A percentile compares a stretch with the other conserved stretches of the same genome.
Conservation (phyloP, 2,797 vertebrate species). For the Acrossocheilus wenchowensis region DNA sequence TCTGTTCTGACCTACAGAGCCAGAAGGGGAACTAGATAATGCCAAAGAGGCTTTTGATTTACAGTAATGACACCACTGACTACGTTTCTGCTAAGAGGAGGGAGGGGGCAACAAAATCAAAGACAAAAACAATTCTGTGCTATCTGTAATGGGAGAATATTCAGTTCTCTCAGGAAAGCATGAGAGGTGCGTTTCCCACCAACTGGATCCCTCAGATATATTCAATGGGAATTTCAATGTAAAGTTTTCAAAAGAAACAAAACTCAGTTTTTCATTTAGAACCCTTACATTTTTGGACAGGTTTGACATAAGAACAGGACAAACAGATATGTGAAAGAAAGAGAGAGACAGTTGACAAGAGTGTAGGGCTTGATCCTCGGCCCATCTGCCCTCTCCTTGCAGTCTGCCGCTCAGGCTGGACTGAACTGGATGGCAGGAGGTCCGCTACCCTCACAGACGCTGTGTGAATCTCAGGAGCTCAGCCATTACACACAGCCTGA, state of each 20-base stretch:
- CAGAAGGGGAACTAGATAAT: constrained; percentile 92
- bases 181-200: constrained; percentile 40
- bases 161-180: constrained; percentile 35
- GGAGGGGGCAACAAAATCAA: constrained; percentile 41
- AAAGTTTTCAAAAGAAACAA: background rate
- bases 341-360: constrained; percentile 53
- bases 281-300: background rate
- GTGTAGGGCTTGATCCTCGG: constrained; percentile 70
- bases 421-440: constrained; percentile 57
- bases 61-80: constrained; percentile 81
- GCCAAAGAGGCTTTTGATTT: constrained; percentile 91
- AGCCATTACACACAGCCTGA: constrained; percentile 37
- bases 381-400: constrained; percentile 75
- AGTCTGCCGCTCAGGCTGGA: constrained; percentile 60
- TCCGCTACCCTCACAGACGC: constrained; percentile 66
- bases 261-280: background rate
- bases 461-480: constrained; percentile 44
- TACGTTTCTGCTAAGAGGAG: constrained; percentile 45
- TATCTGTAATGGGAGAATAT: constrained; percentile 29
- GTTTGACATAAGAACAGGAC: background rate
- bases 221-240: background rate
- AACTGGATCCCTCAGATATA: background rate
- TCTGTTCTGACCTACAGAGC: constrained; percentile 94
- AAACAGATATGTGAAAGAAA: constrained; percentile 56
- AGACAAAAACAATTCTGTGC: constrained; percentile 76